These are phyloP conservation scores for Drosophila rellima DNA, from an alignment of 2,888 invertebrate species.

Conservation along the genomic window DNA sequence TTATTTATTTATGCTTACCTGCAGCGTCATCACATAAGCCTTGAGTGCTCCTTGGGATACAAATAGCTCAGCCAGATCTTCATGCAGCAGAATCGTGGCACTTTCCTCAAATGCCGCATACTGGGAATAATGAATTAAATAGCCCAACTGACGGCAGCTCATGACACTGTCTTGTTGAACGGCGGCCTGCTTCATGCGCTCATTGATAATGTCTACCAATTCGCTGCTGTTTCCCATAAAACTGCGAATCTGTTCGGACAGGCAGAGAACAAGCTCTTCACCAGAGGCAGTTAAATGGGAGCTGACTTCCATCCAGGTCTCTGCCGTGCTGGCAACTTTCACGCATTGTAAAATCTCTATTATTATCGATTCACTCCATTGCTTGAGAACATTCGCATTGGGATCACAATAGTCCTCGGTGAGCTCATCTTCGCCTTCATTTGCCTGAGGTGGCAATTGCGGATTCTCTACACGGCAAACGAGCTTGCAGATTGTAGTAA, in stretches of 20 bases:
- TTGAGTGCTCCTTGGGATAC: conserved; percentile 62
- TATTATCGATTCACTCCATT: conserved; percentile 80
- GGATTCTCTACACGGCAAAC: conserved; percentile 68
- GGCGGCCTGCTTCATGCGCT: conserved; percentile 71
- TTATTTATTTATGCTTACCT: conserved; percentile 58
- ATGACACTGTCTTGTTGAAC: conserved; percentile 63
- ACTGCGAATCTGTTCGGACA: conserved; percentile 72
- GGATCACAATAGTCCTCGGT: conserved; percentile 83
- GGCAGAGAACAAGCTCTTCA: conserved; percentile 66
- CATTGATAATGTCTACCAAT: conserved; percentile 68
- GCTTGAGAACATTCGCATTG: conserved; percentile 79
- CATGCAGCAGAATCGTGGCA: conserved; percentile 76
- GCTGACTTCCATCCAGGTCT: conserved; percentile 65
- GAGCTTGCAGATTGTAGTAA: conserved; percentile 77
- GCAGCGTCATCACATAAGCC: conserved; percentile 77
- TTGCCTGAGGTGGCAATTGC: conserved; percentile 18
- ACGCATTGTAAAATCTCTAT: conserved; percentile 71
- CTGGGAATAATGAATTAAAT: conserved; percentile 65
- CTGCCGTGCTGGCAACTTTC: conserved; percentile 71
- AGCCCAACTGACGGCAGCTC: conserved; percentile 71
- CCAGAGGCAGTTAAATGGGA: conserved; percentile 36
- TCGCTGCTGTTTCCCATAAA: conserved; percentile 75
- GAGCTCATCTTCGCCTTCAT: conserved; percentile 75
- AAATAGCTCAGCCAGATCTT: conserved; percentile 76
- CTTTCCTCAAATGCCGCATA: conserved; percentile 82